Conservation (phyloP, 1,140 invertebrate species). For the Dufourea novaeangliae region DNA sequence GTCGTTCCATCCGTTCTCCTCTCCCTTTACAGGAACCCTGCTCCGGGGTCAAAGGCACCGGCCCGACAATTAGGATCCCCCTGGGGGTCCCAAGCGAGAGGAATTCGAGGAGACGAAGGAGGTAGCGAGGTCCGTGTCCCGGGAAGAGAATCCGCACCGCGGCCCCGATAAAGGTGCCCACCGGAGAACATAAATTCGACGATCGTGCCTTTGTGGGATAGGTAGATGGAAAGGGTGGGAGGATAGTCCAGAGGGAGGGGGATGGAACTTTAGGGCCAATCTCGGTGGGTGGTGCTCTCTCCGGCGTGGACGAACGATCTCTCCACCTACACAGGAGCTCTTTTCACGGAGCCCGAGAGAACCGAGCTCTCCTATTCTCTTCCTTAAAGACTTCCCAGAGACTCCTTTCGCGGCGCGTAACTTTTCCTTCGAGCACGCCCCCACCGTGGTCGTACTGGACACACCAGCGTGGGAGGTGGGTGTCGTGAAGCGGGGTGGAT, state of each 20-base stretch:
- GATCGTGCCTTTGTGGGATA: constrained; percentile 63
- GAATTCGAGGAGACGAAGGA: background rate
- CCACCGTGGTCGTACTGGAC: constrained; percentile 45
- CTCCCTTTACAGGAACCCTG: background rate
- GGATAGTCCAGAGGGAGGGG: constrained; percentile 21
- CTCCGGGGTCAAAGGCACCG: background rate
- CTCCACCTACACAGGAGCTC: background rate
- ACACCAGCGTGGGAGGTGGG: constrained; percentile 8
- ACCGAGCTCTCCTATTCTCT: constrained; percentile 5
- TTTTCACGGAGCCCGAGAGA: constrained; percentile 24
- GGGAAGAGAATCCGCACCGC: constrained; percentile 22
- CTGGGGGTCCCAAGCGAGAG: background rate
- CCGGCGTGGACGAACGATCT: constrained; percentile 35
- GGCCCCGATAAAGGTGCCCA: constrained; percentile 52
- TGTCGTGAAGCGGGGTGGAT: too few relatives aligned
- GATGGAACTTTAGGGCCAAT: constrained; percentile 62
- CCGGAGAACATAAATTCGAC: constrained; percentile 55
- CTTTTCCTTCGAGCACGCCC: constrained; percentile 56
- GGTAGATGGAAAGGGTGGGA: too few relatives aligned
- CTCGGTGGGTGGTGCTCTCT: constrained; percentile 56
- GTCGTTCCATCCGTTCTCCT: background rate
- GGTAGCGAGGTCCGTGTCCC: constrained; percentile 7
- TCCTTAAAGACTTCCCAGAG: constrained; percentile 57
- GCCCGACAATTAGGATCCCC: constrained; percentile 26
- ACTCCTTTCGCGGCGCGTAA: constrained; percentile 56